These are phyloP conservation scores for Brassicogethes aeneus DNA, from an alignment of 2,888 invertebrate species.

Conservation along the genomic window DNA sequence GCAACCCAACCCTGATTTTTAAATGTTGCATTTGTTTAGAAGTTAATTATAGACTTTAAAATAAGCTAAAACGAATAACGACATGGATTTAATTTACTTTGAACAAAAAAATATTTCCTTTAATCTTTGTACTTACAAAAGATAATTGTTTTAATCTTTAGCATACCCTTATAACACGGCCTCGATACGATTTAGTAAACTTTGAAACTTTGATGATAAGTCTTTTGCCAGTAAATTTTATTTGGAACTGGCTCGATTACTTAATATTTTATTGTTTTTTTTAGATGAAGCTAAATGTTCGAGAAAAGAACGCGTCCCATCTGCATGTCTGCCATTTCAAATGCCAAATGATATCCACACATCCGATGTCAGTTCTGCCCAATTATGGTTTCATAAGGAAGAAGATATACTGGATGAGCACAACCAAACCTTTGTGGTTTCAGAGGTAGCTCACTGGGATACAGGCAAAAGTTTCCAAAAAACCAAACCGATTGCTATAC, in stretches of 20 bases:
- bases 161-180: neutral
- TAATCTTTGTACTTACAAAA: neutral
- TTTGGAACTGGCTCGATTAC: neutral
- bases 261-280: constrained; percentile 16
- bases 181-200: neutral
- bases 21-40: too few relatives aligned
- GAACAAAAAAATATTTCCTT: neutral
- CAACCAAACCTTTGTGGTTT: constrained; percentile 68
- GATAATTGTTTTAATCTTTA: neutral
- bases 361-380: constrained; percentile 66
- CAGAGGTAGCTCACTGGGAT: constrained; percentile 72
- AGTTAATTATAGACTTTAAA: neutral
- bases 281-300: constrained; percentile 46
- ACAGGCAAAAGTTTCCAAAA: constrained; percentile 60
- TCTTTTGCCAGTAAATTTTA: constrained; percentile 2
- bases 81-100: neutral
- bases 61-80: neutral
- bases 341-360: constrained; percentile 66
- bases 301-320: constrained; percentile 47
- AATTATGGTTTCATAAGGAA: constrained; percentile 74
- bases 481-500: constrained; percentile 70
- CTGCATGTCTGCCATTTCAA: constrained; percentile 69
- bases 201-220: neutral
- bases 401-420: constrained; percentile 53
- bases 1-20: too few relatives aligned